phyloP scores from a whole-genome alignment of 2,888 invertebrate genomes.

The Cataglyphis albicans region DNA sequence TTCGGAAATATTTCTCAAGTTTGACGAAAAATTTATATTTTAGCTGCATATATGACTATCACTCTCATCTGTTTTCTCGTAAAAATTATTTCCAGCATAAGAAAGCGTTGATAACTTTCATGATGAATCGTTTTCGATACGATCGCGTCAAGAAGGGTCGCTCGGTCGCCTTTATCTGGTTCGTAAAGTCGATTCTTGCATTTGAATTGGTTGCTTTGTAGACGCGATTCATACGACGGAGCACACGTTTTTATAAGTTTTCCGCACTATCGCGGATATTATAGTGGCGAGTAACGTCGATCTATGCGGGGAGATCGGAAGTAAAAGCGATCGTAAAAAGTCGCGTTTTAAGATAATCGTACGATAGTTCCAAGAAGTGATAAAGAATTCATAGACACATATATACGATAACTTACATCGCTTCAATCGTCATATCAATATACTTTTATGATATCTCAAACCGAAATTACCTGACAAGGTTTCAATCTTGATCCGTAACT shows the following conservation, averaged over 20 bases:
- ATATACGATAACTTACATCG: slow-evolving; percentile 43
- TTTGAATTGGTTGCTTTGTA: slow-evolving; percentile 54
- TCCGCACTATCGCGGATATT: slow-evolving; percentile 2
- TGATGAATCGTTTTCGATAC: neutral
- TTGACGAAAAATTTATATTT: neutral
- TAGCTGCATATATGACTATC: neutral
- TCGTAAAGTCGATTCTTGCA: slow-evolving; percentile 69
- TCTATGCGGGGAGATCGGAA: slow-evolving; percentile 39
- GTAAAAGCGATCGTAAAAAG: slow-evolving; percentile 58
- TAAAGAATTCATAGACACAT: slow-evolving; percentile 39
- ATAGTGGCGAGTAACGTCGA: slow-evolving; percentile 12
- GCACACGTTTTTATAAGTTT: slow-evolving; percentile 49
- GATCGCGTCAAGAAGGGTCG: slow-evolving; percentile 13
- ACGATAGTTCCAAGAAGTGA: slow-evolving; percentile 18
- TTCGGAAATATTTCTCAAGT: slow-evolving; percentile 1
- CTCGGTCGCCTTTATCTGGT: slow-evolving; percentile 54
- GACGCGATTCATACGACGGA: slow-evolving; percentile 12
- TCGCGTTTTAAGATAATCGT: slow-evolving; percentile 54
- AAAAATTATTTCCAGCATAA: slow-evolving; percentile 12
- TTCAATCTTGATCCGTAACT: neutral
- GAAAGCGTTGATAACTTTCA: slow-evolving; percentile 34
- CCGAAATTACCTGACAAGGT: neutral
- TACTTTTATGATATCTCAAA: slow-evolving; percentile 31
- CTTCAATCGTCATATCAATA: slow-evolving; percentile 32
- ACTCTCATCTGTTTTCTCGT: slow-evolving; percentile 4